Base-by-base conservation (phyloP, 2,113 vertebrate species). In the Marmota monax region DNA sequence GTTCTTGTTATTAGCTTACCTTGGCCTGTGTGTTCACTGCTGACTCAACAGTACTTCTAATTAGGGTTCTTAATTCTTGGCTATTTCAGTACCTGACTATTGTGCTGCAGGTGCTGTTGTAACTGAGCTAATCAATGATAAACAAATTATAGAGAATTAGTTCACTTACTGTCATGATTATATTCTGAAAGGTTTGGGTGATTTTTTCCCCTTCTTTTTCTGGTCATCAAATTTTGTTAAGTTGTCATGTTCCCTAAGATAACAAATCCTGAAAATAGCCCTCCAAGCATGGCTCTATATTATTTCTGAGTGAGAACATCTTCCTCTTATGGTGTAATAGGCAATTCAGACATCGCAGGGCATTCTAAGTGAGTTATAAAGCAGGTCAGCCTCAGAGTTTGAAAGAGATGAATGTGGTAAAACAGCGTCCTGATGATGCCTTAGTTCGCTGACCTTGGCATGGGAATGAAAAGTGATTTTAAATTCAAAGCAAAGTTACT, bases 1-100 rank as follows among this genome's bases (percentile, higher is more conserved):
- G 80, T 87, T 98, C 72, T 67, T 76, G 96, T 96, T 98, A 96
- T 98, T 97, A 98, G 89, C 84, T 98, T 98, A 96, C 96, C 92
- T 97, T 96, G 95, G 63, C 77, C 9, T 88, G 39, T 88, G 86
- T 76, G 77, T 88, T 96, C 90, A 32, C 16, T 97, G 98, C 96
- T 98, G 96, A 97, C 73, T 97, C 88, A 97, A 83, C 0, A 23
- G 2, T 76, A 61, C 88, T 27, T 94, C 48, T 97, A 98, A 97
- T 98, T 97, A 96, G 34, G 97, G 56, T 83, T 77, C 94, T 96
- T 97, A 98, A 97, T 96, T 97, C 93, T 96, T 82, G 65, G 74
- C 67, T 84, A 73, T 2, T 32, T 53, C 90, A 94, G 76, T 73
- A 95, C 29, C 83, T 90, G 83, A 82, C 61, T 94, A 92, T 70